Base-by-base conservation (phyloP, 2,797 vertebrate species). In the Pteropus rufus region DNA sequence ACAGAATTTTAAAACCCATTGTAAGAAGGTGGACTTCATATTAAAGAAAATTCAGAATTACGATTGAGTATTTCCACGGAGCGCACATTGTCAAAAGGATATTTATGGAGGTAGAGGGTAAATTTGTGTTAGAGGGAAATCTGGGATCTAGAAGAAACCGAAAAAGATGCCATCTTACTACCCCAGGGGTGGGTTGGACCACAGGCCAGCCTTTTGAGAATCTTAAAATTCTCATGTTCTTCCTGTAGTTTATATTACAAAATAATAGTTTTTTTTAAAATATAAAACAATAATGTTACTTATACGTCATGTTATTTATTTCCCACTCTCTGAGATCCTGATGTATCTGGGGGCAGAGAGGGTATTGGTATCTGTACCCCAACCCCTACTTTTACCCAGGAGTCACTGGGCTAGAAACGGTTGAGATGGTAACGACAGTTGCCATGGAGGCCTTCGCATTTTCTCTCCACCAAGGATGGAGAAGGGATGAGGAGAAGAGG, bases 191-290 rank as follows among this genome's bases (percentile, higher is more conserved):
- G 29, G 92, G 23, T 4, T 8, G 36, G 64, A 34, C 7, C 14
- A 4, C 19, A 24, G n/a, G 18, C 46, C 26, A 24, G 5, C 36
- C 62, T 95, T 80, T 86, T 5, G 79, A 93, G 88, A 89, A 46
- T 89, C 92, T 97, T 93, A 80, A 81, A 80, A 44, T 76, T 83
- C 41, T 83, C 31, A 11, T 86, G n/a, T 52, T 73, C 49, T 90
- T 70, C 72, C 67, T 56, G 14, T 54, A 69, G 54, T 31, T 91
- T 36, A 10, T 52, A 21, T 81, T 92, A 34, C 73, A 92, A 89
- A 95, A 65, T 14, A 90, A 39, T 36, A 62, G 44, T 49, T 16
- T 89, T 23, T 18, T 82, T 46, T 46, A 14, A 10, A 76, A 34
- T 41, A 31, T 49, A 70, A 72, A 92, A 16, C 4, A 49, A 18